Percentiles rank a stretch among this genome's conserved stretches.
Evolutionary conservation across 2,113 vertebrate species (phyloP).

Genomic region (Lagopus leucura): DNA sequence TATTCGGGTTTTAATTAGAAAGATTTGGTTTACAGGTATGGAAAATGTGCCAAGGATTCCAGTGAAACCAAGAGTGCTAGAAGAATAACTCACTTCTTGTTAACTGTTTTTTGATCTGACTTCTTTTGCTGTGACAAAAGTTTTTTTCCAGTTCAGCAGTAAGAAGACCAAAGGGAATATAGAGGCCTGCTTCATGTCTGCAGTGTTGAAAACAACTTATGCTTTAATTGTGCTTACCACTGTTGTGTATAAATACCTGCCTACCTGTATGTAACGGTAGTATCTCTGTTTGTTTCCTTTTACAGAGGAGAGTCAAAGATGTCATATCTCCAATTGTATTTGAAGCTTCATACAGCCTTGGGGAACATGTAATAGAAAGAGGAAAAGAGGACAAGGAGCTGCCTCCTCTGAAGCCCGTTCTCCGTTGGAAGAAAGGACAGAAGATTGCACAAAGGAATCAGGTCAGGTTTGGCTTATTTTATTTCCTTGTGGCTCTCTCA

Average conservation of each 20-base stretch:
- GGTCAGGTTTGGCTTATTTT: constrained; percentile 73
- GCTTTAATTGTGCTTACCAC: background rate
- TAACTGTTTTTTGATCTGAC: background rate
- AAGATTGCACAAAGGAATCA: constrained; percentile 92
- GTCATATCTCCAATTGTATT: constrained; percentile 95
- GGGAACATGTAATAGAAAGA: constrained; percentile 75
- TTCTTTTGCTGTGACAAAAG: background rate
- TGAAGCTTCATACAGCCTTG: constrained; percentile 90
- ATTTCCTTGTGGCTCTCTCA: background rate
- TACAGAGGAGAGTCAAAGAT: constrained; percentile 92
- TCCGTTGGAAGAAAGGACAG: constrained; percentile 94
- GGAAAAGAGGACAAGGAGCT: constrained; percentile 81
- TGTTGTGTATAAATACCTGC: background rate
- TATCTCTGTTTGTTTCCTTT: constrained; percentile 23
- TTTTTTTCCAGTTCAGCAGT: background rate
- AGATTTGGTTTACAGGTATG: background rate
- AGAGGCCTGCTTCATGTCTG: background rate
- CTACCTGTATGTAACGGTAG: background rate
- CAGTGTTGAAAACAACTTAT: background rate
- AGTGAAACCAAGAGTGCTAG: background rate
- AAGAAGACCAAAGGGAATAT: background rate
- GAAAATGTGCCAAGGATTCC: background rate
- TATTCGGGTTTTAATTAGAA: background rate
- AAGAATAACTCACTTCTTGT: background rate
- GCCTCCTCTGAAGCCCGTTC: constrained; percentile 87